phyloP scores from a whole-genome alignment of 2,113 vertebrate species.

The Pontoporia blainvillei region DNA sequence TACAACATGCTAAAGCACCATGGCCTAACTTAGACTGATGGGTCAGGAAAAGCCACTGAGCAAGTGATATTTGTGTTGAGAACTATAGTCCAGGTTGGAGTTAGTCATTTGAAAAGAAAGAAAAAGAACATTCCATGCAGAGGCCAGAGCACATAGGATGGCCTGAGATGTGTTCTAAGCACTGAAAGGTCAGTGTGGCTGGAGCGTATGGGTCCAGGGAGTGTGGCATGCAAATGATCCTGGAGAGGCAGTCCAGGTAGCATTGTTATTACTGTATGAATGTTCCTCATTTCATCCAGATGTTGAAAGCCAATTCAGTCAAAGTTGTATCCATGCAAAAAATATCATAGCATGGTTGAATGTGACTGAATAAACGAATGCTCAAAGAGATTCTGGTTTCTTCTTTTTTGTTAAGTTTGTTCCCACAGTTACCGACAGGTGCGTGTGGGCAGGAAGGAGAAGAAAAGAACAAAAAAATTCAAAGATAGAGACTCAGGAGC shows the following conservation, averaged over 20 bases:
- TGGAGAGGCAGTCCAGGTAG: neutral
- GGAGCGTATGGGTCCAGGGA: neutral
- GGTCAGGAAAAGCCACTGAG: neutral
- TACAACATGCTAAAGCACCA: neutral
- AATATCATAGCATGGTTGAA: neutral
- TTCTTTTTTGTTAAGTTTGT: neutral
- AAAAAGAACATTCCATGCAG: neutral
- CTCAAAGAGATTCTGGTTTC: neutral
- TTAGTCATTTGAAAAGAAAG: neutral
- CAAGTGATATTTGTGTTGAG: neutral
- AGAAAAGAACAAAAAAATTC: neutral
- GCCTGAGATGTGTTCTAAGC: neutral
- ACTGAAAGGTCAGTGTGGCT: neutral
- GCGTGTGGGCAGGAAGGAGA: neutral
- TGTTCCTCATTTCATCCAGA: neutral
- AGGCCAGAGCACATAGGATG: neutral
- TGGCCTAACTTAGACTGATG: neutral
- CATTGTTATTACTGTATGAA: neutral
- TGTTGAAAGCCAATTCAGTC: neutral
- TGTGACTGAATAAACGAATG: neutral
- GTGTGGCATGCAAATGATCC: neutral
- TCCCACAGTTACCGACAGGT: neutral
- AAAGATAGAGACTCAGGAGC: slow-evolving; percentile 12
- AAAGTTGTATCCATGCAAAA: neutral
- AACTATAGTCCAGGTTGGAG: neutral